phyloP scores from a whole-genome alignment of 2,888 invertebrate genomes.

The Anthophora plumipes region DNA sequence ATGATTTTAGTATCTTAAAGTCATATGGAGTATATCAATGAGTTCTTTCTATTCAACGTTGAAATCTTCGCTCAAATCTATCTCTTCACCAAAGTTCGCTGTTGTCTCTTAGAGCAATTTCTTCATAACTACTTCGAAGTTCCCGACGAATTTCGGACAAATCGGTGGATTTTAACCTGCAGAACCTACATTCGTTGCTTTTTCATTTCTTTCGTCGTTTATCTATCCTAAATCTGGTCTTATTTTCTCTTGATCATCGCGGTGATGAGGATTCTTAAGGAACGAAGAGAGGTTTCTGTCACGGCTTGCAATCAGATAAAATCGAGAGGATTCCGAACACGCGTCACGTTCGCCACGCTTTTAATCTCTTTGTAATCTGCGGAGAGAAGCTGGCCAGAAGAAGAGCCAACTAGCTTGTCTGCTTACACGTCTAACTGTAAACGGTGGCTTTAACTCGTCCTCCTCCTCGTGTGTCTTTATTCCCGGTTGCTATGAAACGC shows the following conservation, averaged over 20 bases:
- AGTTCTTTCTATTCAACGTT: no score
- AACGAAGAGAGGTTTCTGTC: constrained; percentile 21
- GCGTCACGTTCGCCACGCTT: constrained; percentile 62
- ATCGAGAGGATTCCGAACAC: constrained; percentile 62
- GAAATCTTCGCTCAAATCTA: no score
- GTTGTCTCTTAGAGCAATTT: no score
- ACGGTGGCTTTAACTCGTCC: constrained; percentile 20
- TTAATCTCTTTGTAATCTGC: constrained; percentile 59
- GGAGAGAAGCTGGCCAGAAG: constrained; percentile 21
- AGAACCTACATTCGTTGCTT: constrained; percentile 19
- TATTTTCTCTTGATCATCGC: not conserved
- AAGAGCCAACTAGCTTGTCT: constrained; percentile 27
- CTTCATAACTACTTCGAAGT: no score
- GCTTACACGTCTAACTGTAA: constrained; percentile 45
- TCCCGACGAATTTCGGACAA: no score
- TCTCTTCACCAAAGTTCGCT: no score
- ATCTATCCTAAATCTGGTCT: constrained; percentile 10
- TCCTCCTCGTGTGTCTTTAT: not conserved
- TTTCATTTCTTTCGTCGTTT: not conserved
- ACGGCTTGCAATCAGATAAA: constrained; percentile 57
- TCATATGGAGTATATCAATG: no score
- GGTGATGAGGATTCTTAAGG: not conserved
- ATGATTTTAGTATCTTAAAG: no score
- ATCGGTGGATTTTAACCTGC: no score
- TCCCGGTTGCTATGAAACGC: constrained; percentile 15